Evolutionary conservation across 2,797 vertebrate species (phyloP).

Genomic region (Tragopan temminckii): DNA sequence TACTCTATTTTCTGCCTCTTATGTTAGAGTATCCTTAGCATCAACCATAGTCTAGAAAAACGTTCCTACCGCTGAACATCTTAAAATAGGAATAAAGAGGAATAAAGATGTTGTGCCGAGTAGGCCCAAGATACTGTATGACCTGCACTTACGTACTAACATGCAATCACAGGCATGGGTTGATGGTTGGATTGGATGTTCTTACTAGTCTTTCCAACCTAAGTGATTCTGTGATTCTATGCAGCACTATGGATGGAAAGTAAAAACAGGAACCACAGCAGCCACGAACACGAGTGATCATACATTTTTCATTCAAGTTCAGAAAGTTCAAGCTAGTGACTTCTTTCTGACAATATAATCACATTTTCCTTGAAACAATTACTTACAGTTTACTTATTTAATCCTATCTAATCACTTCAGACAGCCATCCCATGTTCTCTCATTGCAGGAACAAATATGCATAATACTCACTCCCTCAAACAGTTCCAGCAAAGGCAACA

Average conservation of each 20-base stretch:
- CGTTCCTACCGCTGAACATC: neutral
- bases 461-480: neutral
- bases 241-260: neutral
- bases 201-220: no score
- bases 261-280: neutral
- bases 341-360: constrained; percentile 8
- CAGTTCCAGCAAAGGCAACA: constrained; percentile 20
- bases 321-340: neutral
- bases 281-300: neutral
- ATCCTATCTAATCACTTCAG: constrained; percentile 38
- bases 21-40: neutral
- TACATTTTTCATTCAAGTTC: neutral
- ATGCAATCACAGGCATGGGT: no score
- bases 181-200: no score
- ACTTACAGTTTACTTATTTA: constrained; percentile 46
- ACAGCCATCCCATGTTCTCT: neutral
- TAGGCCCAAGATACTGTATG: neutral
- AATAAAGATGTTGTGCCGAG: neutral
- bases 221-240: no score
- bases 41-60: neutral
- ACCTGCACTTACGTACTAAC: neutral
- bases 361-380: constrained; percentile 41
- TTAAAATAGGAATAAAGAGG: neutral
- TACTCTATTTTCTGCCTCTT: neutral
- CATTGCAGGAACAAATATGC: neutral